A percentile compares a stretch with the other conserved stretches of the same genome.
Evolutionary conservation across 2,797 vertebrate genomes (phyloP).

Genomic region (Myioborus miniatus): DNA sequence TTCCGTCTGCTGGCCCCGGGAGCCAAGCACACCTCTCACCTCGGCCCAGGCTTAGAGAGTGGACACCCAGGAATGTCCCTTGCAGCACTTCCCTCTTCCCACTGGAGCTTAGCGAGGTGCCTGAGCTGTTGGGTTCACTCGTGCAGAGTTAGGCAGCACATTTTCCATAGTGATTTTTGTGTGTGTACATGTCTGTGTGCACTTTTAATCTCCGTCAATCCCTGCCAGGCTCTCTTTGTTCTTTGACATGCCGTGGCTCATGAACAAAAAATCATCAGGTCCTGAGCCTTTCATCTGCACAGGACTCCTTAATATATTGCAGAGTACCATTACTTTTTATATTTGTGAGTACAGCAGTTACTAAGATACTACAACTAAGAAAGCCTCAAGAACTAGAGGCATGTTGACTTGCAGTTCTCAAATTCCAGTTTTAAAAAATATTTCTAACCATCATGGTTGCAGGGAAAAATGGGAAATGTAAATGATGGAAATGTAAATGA

Average conservation of each 20-base stretch:
- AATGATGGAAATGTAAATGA: background rate
- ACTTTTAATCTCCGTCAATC: background rate
- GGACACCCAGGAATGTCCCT: slow-evolving; percentile 14
- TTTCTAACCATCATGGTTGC: background rate
- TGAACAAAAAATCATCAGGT: background rate
- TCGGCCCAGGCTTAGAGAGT: background rate
- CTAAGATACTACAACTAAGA: background rate
- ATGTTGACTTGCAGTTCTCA: background rate
- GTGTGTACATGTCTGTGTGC: accelerated
- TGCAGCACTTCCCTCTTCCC: background rate
- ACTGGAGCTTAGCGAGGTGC: background rate
- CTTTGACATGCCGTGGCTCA: background rate
- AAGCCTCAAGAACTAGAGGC: background rate
- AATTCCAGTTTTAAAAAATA: background rate
- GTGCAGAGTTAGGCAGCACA: background rate
- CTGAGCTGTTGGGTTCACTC: background rate
- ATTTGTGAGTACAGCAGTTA: background rate
- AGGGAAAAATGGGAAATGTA: background rate
- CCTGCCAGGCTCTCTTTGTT: background rate
- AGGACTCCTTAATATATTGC: background rate
- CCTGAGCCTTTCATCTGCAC: background rate
- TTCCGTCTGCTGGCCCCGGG: background rate
- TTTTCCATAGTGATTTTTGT: background rate
- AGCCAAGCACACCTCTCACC: background rate
- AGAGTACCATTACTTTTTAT: background rate